These are phyloP conservation scores for Catocala fraxini DNA, from an alignment of 2,888 invertebrate species.

Conservation along the genomic window DNA sequence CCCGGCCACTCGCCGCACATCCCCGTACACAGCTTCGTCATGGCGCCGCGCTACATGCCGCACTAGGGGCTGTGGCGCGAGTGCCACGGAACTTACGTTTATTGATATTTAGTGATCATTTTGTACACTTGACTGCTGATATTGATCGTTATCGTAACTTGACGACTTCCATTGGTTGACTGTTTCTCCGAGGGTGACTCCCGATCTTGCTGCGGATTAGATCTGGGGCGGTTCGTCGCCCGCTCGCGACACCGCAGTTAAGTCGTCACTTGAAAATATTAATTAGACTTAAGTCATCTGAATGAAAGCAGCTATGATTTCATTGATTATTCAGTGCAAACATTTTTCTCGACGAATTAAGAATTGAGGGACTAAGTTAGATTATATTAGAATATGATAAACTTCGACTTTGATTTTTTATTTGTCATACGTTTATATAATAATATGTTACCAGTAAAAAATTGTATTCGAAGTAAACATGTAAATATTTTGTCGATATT, in stretches of 20 bases:
- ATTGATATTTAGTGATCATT: too few relatives aligned
- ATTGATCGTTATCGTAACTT: too few relatives aligned
- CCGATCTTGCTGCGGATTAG: too few relatives aligned
- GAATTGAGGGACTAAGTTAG: constrained; percentile 6
- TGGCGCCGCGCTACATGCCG: constrained; percentile 19
- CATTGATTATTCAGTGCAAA: background rate
- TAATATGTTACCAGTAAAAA: background rate
- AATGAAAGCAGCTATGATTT: background rate
- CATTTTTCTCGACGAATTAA: background rate
- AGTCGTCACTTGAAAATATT: too few relatives aligned
- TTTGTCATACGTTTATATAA: background rate
- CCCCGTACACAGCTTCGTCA: constrained; percentile 14
- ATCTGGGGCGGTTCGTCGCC: too few relatives aligned
- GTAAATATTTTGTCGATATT: constrained; percentile 39
- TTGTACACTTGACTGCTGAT: too few relatives aligned
- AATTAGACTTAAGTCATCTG: background rate
- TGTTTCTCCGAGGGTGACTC: too few relatives aligned
- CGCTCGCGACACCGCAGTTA: too few relatives aligned
- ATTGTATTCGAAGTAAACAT: constrained; percentile 8
- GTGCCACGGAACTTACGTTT: too few relatives aligned
- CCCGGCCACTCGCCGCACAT: constrained; percentile 15
- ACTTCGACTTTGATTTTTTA: constrained; percentile 4
- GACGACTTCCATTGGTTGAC: too few relatives aligned
- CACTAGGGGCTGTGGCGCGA: constrained; percentile 5
- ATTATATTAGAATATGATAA: background rate